Percentiles rank a stretch among this genome's conserved stretches.
Conservation (phyloP, 2,888 invertebrate species). For the Callyntrura guangdongensis region DNA sequence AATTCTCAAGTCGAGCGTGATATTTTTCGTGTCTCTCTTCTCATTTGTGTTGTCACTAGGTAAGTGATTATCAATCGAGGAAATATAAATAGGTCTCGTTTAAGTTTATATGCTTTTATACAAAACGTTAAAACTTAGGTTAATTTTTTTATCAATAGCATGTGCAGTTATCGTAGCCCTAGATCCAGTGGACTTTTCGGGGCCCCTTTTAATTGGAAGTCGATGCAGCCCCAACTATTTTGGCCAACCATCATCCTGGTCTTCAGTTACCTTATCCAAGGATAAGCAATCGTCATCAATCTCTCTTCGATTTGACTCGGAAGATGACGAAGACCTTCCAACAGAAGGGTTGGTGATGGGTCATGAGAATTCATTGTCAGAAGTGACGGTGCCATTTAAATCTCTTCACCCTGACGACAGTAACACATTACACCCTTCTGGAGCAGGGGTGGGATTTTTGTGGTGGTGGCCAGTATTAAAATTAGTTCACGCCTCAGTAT, state of each 20-base stretch:
- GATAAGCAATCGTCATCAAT: constrained; percentile 19
- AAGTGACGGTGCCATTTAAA: not conserved
- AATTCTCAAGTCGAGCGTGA: constrained; percentile 76
- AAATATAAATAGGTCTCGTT: not conserved
- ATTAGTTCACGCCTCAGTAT: constrained; percentile 74
- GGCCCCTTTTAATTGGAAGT: not conserved
- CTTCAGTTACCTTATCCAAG: not conserved
- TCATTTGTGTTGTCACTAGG: constrained; percentile 77
- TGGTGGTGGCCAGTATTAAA: constrained; percentile 80
- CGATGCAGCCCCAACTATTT: constrained; percentile 34
- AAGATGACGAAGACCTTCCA: not conserved
- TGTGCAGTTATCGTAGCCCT: constrained; percentile 23
- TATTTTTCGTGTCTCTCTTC: constrained; percentile 70
- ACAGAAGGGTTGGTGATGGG: not conserved
- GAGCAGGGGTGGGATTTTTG: not conserved
- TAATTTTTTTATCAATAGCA: constrained; percentile 22
- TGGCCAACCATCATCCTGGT: constrained; percentile 23
- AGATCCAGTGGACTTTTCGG: constrained; percentile 42
- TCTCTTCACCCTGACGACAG: not conserved
- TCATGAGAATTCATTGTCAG: not conserved
- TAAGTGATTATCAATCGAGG: constrained; percentile 58
- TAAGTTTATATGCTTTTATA: too few relatives aligned
- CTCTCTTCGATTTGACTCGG: constrained; percentile 1
- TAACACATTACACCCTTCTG: not conserved
- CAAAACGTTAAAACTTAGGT: too few relatives aligned